Base-by-base conservation (phyloP, 2,113 vertebrate genomes). In the Tautogolabrus adspersus region DNA sequence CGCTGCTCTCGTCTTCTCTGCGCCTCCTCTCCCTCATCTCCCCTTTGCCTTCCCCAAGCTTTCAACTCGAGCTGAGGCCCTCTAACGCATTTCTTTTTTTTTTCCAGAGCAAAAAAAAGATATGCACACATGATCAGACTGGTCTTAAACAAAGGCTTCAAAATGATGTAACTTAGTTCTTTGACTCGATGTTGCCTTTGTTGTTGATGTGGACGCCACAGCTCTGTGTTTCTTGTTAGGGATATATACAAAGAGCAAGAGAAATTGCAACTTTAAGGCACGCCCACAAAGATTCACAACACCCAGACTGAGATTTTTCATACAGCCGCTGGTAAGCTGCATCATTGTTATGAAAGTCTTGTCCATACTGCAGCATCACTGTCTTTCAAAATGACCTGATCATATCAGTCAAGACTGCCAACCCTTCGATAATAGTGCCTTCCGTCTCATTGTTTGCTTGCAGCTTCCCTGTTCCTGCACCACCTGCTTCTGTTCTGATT, bases 111-210 rank as follows among this genome's bases (percentile, higher is more conserved):
- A 47, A 47, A 66, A 59, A 76, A 59, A 19, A 19, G 0, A 47
- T 77, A 6, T 12, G 56, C 57, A 30, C 70, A 62, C 66, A 81
- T 61, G 79, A 89, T 87, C 83, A 85, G 59, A 75, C 73, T 3
- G 15, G 11, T 49, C 79, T 80, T 83, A 75, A 79, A 85, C 66
- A 84, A 90, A 81, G 77, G 75, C 80, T 79, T 91, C 69, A 77
- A 86, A 89, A 83, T 83, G 87, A 88, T 76, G 87, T 64, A 89
- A 90, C 84, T 81, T 65, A 68, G 37, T 42, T 75, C 76, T 86
- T 62, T 65, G 77, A 85, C 78, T 86, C 15, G 0, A 47, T 67
- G 72, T 84, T 15, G 59, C 47, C 73, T 85, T 89, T 90, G 82
- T 86, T 85, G 72, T 86, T 21, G 73, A 74, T 23, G 82, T 21